Percentiles rank a stretch among this genome's conserved stretches.
phyloP scores from a whole-genome alignment of 1,140 invertebrate species.

The Neomicropteryx cornuta region DNA sequence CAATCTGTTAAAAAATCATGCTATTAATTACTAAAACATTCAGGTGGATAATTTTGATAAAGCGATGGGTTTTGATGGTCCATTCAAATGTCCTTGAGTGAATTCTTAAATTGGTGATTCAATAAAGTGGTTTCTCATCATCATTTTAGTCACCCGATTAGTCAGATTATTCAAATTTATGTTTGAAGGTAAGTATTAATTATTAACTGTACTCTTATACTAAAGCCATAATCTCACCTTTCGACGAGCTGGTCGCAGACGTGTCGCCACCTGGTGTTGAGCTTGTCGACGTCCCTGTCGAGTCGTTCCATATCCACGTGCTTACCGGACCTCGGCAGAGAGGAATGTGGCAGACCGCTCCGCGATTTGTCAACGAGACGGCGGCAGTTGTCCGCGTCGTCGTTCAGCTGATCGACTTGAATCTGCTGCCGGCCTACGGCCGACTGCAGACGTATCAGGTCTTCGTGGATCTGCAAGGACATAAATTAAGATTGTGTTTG shows the following conservation, averaged over 20 bases:
- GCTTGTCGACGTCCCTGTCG: slow-evolving; percentile 83
- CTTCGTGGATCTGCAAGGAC: slow-evolving; percentile 47
- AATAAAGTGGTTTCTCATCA: no score
- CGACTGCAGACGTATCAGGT: slow-evolving; percentile 68
- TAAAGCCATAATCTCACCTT: slow-evolving; percentile 48
- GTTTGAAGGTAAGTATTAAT: no score
- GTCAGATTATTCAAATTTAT: no score
- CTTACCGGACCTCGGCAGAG: slow-evolving; percentile 43
- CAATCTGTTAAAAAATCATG: slow-evolving; percentile 41
- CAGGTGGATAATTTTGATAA: neutral
- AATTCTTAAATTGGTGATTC: no score
- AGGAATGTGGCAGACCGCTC: slow-evolving; percentile 39
- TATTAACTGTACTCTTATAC: neutral
- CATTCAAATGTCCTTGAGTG: no score
- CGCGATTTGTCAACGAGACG: slow-evolving; percentile 78
- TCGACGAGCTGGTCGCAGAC: slow-evolving; percentile 85
- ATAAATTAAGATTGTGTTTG: slow-evolving; percentile 4
- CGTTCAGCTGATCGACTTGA: slow-evolving; percentile 80
- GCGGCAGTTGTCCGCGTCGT: slow-evolving; percentile 77
- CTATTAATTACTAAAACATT: neutral
- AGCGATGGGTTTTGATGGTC: no score
- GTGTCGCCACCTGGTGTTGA: slow-evolving; percentile 84
- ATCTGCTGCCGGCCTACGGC: slow-evolving; percentile 74
- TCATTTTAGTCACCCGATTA: no score
- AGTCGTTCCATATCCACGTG: slow-evolving; percentile 82